Evolutionary conservation across 2,113 vertebrate species (phyloP), one percentile per base, ranked within the genome.

Genomic region (Glaucidium brasilianum): DNA sequence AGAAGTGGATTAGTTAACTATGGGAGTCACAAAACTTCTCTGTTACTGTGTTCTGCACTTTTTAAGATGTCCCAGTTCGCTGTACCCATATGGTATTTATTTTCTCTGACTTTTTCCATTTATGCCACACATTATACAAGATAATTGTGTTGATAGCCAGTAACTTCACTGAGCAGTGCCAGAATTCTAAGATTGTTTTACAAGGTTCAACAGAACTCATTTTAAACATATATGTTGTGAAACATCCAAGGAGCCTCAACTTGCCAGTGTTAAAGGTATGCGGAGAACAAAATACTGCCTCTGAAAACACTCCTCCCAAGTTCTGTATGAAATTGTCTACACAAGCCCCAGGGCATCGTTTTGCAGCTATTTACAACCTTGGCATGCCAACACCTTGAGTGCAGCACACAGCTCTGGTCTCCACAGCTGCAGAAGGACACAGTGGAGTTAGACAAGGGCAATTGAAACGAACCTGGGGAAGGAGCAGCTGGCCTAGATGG

Each of bases 51-150:
- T 52, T 92, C 73, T 69, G 74, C 41, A 67, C 75, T 95, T 96
- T 55, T 66, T 76, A 90, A 76, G 88, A 96, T 73, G 67, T 69
- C 88, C 93, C 78, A 94, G 92, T 45, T 96, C 88, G 80, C 32
- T 83, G 71, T 81, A 85, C 50, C 81, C 90, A 94, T 92, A 90
- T 79, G 81, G 85, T 90, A 63, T 69, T 93, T 85, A 88, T 88
- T 96, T 95, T 88, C 92, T 79, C 53, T 68, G 84, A 63, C 74
- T 53, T 71, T 69, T 93, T 87, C 88, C 92, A 73, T 86, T 92
- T 87, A 77, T 75, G 76, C 43, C 53, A 58, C 81, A 91, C 69
- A 58, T 90, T 92, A 89, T 17, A 82, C 47, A 81, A 93, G 64
- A 63, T 50, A 85, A 84, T 49, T 73, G 64, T 87, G 60, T 52